Conservation (phyloP, 53 echinoderm and acorn worm species). For the Patiria pectinifera region DNA sequence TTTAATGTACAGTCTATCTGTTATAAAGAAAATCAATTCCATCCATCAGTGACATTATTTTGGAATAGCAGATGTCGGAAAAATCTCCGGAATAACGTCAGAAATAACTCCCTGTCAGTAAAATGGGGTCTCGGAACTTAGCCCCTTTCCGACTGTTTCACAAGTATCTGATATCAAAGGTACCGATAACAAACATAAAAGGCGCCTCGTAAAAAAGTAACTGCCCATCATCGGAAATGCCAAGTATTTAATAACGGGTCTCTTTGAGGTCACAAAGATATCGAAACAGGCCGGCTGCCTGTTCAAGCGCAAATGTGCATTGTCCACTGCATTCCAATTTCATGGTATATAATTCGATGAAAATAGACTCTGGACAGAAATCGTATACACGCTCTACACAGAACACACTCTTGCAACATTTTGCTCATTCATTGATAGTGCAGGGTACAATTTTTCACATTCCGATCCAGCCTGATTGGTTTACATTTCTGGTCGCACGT, state of each 20-base stretch:
- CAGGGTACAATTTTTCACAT: constrained; percentile 5
- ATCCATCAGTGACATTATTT: too few species aligned
- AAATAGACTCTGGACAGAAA: not conserved
- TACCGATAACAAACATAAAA: not conserved
- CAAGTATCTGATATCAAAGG: not conserved
- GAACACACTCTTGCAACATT: not conserved
- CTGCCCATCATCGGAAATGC: not conserved
- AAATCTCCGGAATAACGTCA: too few species aligned
- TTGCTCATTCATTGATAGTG: not conserved
- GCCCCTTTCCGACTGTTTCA: not conserved
- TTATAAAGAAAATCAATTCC: too few species aligned
- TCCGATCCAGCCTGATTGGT: constrained; percentile 31
- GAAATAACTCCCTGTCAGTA: not conserved
- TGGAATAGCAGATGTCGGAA: too few species aligned
- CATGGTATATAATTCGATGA: not conserved
- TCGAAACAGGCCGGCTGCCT: not conserved
- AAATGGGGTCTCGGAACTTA: constrained; percentile 3
- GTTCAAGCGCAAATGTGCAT: not conserved
- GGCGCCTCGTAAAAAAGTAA: constrained; percentile 2
- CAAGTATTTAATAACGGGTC: not conserved
- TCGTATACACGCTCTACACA: not conserved
- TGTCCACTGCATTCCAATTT: too few species aligned
- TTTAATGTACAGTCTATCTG: too few species aligned
- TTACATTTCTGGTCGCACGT: constrained; percentile 25
- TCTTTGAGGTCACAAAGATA: not conserved